phyloP scores from a whole-genome alignment of 2,113 vertebrate genomes.

The Tragelaphus buxtoni region DNA sequence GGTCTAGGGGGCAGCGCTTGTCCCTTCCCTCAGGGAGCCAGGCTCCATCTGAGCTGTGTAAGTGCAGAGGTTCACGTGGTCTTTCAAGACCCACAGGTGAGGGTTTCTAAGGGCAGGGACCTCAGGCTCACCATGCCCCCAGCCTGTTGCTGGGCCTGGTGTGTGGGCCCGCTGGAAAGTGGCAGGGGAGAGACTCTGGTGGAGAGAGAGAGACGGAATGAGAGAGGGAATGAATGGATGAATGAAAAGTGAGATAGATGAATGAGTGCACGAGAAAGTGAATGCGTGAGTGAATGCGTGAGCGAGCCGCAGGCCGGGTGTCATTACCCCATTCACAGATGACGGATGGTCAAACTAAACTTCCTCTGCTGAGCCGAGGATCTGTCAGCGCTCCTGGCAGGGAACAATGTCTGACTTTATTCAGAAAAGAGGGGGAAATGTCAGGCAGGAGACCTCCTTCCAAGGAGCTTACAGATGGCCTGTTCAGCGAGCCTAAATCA shows the following conservation, averaged over 20 bases:
- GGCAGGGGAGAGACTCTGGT: not conserved
- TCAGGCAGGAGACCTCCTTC: not conserved
- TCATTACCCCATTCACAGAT: not conserved
- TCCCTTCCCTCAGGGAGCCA: not conserved
- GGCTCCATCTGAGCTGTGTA: not conserved
- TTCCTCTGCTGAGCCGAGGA: not conserved
- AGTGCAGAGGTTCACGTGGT: not conserved
- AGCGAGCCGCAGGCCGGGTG: rapidly evolving
- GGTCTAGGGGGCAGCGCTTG: rapidly evolving
- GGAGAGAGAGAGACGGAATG: not conserved
- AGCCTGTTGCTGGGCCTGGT: not conserved
- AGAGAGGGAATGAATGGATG: not conserved
- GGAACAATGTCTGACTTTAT: too few relatives aligned
- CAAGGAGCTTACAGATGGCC: not conserved
- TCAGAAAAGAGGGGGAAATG: not conserved
- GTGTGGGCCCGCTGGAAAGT: rapidly evolving
- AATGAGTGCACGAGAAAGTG: rapidly evolving
- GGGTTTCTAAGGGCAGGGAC: not conserved
- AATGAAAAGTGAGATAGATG: not conserved
- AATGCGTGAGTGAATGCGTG: not conserved
- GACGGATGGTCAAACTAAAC: not conserved
- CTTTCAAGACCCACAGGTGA: rapidly evolving
- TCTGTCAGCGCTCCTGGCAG: rapidly evolving
- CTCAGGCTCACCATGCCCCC: too few relatives aligned
- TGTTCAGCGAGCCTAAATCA: not conserved